Evolutionary conservation across 2,888 invertebrate species (phyloP).

Genomic region (Brachyptera risi): DNA sequence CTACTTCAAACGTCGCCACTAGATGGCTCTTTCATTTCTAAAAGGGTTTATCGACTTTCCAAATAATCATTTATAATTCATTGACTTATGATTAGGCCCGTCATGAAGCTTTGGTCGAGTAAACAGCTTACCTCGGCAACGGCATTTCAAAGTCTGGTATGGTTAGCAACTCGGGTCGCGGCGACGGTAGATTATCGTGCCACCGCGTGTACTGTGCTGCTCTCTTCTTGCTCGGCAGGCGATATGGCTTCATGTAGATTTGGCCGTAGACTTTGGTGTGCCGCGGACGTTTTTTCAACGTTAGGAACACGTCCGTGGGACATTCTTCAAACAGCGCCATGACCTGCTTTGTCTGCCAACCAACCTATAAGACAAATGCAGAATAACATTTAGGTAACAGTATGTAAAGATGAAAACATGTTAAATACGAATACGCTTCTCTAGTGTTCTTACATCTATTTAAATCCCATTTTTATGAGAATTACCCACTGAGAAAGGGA

Average conservation of each 20-base stretch:
- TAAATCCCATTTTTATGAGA: no score
- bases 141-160: constrained; percentile 58
- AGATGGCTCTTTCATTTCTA: no score
- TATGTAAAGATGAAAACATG: no score
- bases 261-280: constrained; percentile 76
- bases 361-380: constrained; percentile 55
- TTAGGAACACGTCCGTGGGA: constrained; percentile 74
- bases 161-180: constrained; percentile 57
- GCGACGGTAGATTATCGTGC: constrained; percentile 65
- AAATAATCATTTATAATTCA: no score
- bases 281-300: constrained; percentile 76
- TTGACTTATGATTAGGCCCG: no score
- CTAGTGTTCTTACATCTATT: not conserved
- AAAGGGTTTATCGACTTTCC: no score
- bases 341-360: constrained; percentile 78
- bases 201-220: constrained; percentile 59
- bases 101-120: no score
- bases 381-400: constrained; percentile 24
- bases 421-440: not conserved
- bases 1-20: no score
- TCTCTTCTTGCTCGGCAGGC: constrained; percentile 67
- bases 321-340: constrained; percentile 69
- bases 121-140: constrained; percentile 49
- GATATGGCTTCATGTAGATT: constrained; percentile 67
- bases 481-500: no score